Conservation (phyloP, 2,113 vertebrate species). For the Megaceryle torquata region DNA sequence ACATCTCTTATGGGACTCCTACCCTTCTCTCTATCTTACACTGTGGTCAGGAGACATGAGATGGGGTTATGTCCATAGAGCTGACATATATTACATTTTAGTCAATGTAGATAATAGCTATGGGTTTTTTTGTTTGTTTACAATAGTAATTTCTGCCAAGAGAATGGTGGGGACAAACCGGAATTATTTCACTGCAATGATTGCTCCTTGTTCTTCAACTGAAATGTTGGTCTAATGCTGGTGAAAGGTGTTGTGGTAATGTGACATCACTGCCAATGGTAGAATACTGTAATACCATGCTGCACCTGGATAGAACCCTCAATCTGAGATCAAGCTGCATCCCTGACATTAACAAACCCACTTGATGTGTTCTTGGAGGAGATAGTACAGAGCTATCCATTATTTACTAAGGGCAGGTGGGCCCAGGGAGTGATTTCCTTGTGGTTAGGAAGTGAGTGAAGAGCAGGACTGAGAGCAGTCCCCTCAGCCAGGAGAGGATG, state of each 20-base stretch:
- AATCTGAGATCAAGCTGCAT: not conserved
- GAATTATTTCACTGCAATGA: not conserved
- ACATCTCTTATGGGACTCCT: not conserved
- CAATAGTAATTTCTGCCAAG: not conserved
- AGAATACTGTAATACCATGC: not conserved
- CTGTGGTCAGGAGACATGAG: not conserved
- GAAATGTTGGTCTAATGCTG: not conserved
- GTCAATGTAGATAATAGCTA: not conserved
- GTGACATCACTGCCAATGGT: not conserved
- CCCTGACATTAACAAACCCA: not conserved
- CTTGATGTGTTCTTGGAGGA: not conserved
- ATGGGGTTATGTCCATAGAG: not conserved
- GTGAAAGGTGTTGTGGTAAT: not conserved
- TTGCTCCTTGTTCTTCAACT: not conserved
- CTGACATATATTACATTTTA: not conserved
- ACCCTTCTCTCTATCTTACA: not conserved
- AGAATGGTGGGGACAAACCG: rapidly evolving
- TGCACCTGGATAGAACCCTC: not conserved
- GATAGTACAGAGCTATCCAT: not conserved
- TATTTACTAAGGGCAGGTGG: not conserved
- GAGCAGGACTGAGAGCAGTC: not conserved
- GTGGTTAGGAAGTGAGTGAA: not conserved
- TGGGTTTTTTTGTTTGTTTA: not conserved
- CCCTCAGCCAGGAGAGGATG: not conserved
- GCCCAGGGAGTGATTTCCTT: not conserved